Evolutionary conservation across 2,888 invertebrate species (phyloP), one percentile per base, ranked within the genome.

Genomic region (Eupithecia dodoneata): DNA sequence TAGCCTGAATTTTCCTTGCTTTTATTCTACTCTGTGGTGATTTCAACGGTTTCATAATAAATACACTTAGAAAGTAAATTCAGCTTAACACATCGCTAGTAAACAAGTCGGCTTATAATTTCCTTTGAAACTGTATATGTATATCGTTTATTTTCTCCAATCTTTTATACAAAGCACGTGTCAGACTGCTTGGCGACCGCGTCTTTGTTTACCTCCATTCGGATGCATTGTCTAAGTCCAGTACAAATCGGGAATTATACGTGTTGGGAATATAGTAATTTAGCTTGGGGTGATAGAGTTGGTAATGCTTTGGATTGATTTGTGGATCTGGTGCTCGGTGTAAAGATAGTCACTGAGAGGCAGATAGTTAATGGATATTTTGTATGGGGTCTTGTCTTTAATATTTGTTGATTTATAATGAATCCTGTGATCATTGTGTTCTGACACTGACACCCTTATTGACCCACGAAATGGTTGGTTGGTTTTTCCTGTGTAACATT

Each of bases 181-280:
- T 81, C 82, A 89, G 90, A 89, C 88, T 81, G 87, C 83, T 77
- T 85, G 88, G 87, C 88, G 87, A 81, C 86, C 81, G 80, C 9
- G 82, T 83, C 89, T 88, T 86, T 88, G 87, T 87, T 80, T 80
- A 74, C 74, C 63, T 66, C 66, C 74, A 72, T 76, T 78, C 59
- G 71, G 73, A 69, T 59, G 49, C 73, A 79, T 79, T 79, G 79
- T 79, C 78, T 79, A 71, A 71, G 70, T 70, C 74, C 78, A 71
- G 66, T 76, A 70, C 79, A 73, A 74, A 79, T 79, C 72, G 66
- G 76, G 79, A 76, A 75, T 79, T 42, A 45, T 75, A 76, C 76
- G 79, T 76, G 79, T 59, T 42, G 4, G 15, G 79, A 76, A 76
- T 78, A 72, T 52, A 66, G 59, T 70, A 66, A 59, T 76, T 52